These are phyloP conservation scores for Octodonta nipae DNA, from an alignment of 2,888 invertebrate species.

Conservation along the genomic window DNA sequence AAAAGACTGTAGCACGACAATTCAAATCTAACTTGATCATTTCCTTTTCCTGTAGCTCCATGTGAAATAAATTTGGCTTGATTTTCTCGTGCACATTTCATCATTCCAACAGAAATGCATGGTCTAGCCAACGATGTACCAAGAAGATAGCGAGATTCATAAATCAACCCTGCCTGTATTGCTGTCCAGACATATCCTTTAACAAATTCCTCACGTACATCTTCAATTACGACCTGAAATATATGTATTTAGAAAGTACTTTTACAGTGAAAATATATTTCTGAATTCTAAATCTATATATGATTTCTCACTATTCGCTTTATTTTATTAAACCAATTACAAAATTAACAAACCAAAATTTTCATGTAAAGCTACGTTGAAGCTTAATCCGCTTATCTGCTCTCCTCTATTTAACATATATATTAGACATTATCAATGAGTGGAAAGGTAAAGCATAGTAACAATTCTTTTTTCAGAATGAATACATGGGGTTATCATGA, in stretches of 20 bases:
- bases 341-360: slow-evolving; percentile 2
- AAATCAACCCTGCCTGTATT: slow-evolving; percentile 60
- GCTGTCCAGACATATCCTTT: slow-evolving; percentile 64
- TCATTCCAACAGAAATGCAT: slow-evolving; percentile 60
- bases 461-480: too few species aligned
- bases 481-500: too few species aligned
- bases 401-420: too few species aligned
- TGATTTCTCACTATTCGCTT: too few species aligned
- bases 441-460: too few species aligned
- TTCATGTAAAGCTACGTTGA: neutral
- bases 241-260: too few species aligned
- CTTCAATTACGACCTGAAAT: slow-evolving; percentile 66
- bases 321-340: too few species aligned
- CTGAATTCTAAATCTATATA: too few species aligned
- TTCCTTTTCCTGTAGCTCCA: slow-evolving; percentile 80
- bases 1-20: slow-evolving; percentile 62
- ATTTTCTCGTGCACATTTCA: slow-evolving; percentile 47
- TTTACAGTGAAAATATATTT: too few species aligned
- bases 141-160: slow-evolving; percentile 62
- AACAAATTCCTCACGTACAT: slow-evolving; percentile 56
- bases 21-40: slow-evolving; percentile 80
- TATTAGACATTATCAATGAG: too few species aligned
- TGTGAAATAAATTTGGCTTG: slow-evolving; percentile 57
- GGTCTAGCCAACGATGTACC: slow-evolving; percentile 75
- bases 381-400: neutral